These are phyloP conservation scores for Arctocebus calabarensis DNA, from an alignment of 2,797 vertebrate species.

Conservation along the genomic window DNA sequence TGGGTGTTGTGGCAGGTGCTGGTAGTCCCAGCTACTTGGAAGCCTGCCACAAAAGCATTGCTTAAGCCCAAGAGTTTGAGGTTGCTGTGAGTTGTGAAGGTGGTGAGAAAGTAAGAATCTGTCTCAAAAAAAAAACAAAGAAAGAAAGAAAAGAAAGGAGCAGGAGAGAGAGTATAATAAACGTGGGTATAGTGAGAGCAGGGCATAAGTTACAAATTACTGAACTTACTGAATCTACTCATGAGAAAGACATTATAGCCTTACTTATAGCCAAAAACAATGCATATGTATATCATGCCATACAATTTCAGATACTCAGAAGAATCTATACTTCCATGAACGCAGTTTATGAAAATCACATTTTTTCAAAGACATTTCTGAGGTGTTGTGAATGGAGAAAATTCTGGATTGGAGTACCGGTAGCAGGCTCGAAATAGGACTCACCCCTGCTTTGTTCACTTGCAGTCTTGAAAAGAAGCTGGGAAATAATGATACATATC, in stretches of 20 bases:
- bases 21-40: too few relatives aligned
- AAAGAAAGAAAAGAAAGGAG: not conserved
- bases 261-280: not conserved
- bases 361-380: not conserved
- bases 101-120: too few relatives aligned
- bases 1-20: too few relatives aligned
- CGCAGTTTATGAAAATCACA: not conserved
- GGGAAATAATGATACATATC: rapidly evolving
- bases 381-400: not conserved
- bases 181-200: not conserved
- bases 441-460: not conserved
- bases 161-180: not conserved
- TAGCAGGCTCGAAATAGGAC: not conserved
- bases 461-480: not conserved
- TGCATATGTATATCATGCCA: not conserved
- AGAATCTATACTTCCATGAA: not conserved
- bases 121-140: too few relatives aligned
- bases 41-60: too few relatives aligned
- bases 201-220: not conserved
- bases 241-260: not conserved
- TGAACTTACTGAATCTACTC: not conserved
- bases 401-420: not conserved
- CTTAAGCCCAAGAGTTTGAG: too few relatives aligned
- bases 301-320: not conserved
- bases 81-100: too few relatives aligned